Evolutionary conservation across 2,888 invertebrate species (phyloP), one percentile per base, ranked within the genome.

Genomic region (Mongoloraphidia duomilia): DNA sequence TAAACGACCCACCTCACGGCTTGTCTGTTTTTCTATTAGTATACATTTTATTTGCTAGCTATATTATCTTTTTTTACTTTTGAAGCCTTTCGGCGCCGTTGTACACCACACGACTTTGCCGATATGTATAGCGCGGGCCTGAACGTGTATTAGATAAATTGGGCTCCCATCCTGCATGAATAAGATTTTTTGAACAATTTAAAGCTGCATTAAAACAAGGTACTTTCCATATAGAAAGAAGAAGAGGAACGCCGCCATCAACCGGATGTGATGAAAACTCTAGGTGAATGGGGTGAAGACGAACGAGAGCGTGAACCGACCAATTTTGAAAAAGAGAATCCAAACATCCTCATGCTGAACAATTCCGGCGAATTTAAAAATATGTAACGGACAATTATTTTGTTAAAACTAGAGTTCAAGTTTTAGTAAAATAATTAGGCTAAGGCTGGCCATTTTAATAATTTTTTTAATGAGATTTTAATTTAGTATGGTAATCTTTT

Each of bases 281-380:
- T 82, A 51, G 82, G 82, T 13, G 82, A 82, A 65, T 82, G 82
- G 82, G 82, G 81, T 11, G 79, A 81, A 64, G 76, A 79, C 60
- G 82, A 82, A 63, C 68, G 84, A 34, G 76, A 76, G 54, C 65
- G 84, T 55, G 80, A 81, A 58, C 84, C 84, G 8, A 83, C 83
- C 1, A 78, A 83, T 54, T 85, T 85, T 60, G 84, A 85, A 67
- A 79, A 77, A 61, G 84, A 84, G 63, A 84, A 84, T 68, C 84
- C 84, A 26, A 83, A 85, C 66, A 84, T 85, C 58, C 73, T 84
- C 38, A 69, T 85, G 75, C 65, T 85, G 43, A 82, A 84, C 65
- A 78, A 77, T 55, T 82, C 79, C 53, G 83, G 82, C 34, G 80
- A 80, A 66, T 84, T 85, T 65, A 74, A 81, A 65, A 82, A 84